Conservation (phyloP, 2,888 invertebrate species). For the Aromia moschata region DNA sequence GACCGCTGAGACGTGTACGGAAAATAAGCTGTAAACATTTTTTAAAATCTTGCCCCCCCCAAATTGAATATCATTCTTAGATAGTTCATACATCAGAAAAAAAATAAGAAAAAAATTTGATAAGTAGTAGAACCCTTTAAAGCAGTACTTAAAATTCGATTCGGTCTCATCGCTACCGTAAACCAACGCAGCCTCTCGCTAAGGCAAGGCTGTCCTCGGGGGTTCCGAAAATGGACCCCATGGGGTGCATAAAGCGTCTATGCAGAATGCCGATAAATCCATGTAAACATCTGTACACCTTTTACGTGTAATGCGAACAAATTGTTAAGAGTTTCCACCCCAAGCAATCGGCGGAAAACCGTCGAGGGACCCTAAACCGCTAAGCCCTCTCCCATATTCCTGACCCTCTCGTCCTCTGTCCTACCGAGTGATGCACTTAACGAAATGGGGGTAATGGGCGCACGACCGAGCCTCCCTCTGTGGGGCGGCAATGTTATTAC, state of each 20-base stretch:
- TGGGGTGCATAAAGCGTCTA: slow-evolving; percentile 25
- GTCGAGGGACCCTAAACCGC: slow-evolving; percentile 20
- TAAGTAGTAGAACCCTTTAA: too few relatives aligned
- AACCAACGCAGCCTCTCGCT: slow-evolving; percentile 2
- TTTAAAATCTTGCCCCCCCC: too few relatives aligned
- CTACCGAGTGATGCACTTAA: slow-evolving; percentile 24
- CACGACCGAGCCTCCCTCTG: neutral
- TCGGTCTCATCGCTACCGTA: slow-evolving; percentile 4
- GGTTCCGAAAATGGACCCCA: slow-evolving; percentile 9
- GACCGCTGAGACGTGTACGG: too few relatives aligned
- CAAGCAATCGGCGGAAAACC: slow-evolving; percentile 24
- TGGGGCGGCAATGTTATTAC: neutral
- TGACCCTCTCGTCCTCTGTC: slow-evolving; percentile 19
- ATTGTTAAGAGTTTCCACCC: slow-evolving; percentile 27
- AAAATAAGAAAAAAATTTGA: too few relatives aligned
- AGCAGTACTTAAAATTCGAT: too few relatives aligned
- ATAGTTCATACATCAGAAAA: too few relatives aligned
- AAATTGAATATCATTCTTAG: too few relatives aligned
- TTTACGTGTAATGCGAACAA: slow-evolving; percentile 33
- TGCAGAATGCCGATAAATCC: slow-evolving; percentile 38
- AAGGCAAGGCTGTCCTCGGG: slow-evolving; percentile 5
- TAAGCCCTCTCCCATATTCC: slow-evolving; percentile 8
- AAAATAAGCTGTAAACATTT: too few relatives aligned
- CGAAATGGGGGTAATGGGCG: slow-evolving; percentile 17
- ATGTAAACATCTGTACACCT: slow-evolving; percentile 39